Evolutionary conservation across 2,888 invertebrate genomes (phyloP), one percentile per base, ranked within the genome.

Genomic region (Thereva unica): DNA sequence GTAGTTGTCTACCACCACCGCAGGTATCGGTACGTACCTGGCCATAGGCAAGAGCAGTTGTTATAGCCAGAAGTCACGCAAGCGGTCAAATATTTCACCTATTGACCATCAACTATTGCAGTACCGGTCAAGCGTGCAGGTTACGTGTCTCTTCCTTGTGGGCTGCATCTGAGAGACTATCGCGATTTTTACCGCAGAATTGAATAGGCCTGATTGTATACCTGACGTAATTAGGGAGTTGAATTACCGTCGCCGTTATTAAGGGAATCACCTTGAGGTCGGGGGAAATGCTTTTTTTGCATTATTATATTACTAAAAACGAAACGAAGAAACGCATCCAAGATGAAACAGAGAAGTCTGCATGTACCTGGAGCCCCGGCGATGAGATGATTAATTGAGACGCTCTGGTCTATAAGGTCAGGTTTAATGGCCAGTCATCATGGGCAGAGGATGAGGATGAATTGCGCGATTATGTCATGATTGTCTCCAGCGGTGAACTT

Each of bases 21-120:
- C 45, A 44, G 42, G 37, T 23, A 23, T 23, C 34, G 34, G 37
- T 42, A 55, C 53, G 55, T 42, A 55, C 55, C 23, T 61, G 42
- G 35, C 23, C 23, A 23, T 23, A 23, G 23, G 23, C 23, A 23
- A 23, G 67, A 55, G 45, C 49, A 42, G 12, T 40, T 9, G 40
- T 57, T 57, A 57, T 44, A 40, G 56, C 40, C 49, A 35, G 45
- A 9, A 52, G 57, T 59, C 68, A 68, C 68, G 68, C 68, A 68
- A 65, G 42, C 57, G 59, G 64, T 53, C 52, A 56, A 57, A 68
- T 68, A 68, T 57, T 64, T 68, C 68, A 68, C 64, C 64, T 64
- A 47, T 57, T 57, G 67, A 34, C 64, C 49, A 67, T 55, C 64
- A 54, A 44, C 45, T 37, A 38, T 42, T 10, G 40, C 9, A 38